phyloP scores from a whole-genome alignment of 2,888 invertebrate species.

The Drosophila basisetae region DNA sequence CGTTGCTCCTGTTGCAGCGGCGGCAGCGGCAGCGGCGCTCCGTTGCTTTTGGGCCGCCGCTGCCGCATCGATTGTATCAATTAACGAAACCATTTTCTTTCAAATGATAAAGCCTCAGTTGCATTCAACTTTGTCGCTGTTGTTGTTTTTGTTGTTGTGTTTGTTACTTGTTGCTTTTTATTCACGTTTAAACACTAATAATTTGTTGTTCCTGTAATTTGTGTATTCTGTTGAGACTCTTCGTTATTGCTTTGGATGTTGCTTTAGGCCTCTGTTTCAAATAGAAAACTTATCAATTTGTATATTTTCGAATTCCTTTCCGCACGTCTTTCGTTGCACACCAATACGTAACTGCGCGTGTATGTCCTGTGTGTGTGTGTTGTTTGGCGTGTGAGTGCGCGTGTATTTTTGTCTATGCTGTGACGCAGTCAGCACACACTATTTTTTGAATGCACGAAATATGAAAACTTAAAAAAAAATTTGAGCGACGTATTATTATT shows the following conservation, averaged over 20 bases:
- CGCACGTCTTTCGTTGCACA: slow-evolving; percentile 55
- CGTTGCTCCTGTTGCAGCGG: slow-evolving; percentile 44
- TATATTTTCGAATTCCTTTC: slow-evolving; percentile 50
- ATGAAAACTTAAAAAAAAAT: slow-evolving; percentile 29
- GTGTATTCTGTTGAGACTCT: slow-evolving; percentile 49
- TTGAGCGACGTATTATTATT: slow-evolving; percentile 20
- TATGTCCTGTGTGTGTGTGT: slow-evolving; percentile 4
- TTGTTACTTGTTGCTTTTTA: slow-evolving; percentile 24
- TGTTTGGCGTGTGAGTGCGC: slow-evolving; percentile 9
- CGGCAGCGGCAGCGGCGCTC: slow-evolving; percentile 56
- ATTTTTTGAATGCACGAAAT: slow-evolving; percentile 29
- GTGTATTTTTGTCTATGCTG: slow-evolving; percentile 44
- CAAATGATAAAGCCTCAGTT: slow-evolving; percentile 56
- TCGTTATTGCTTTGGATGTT: slow-evolving; percentile 24
- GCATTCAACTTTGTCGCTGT: slow-evolving; percentile 62
- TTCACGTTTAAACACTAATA: slow-evolving; percentile 16
- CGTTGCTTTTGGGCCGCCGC: slow-evolving; percentile 71
- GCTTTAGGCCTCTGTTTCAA: slow-evolving; percentile 4
- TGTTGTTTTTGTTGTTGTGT: slow-evolving; percentile 24
- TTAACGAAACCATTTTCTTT: slow-evolving; percentile 79
- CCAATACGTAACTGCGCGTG: slow-evolving; percentile 48
- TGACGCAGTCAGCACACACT: slow-evolving; percentile 14
- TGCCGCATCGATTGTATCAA: slow-evolving; percentile 76
- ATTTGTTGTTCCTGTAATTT: slow-evolving; percentile 32
- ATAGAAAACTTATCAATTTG: slow-evolving; percentile 26